A percentile compares a stretch with the other conserved stretches of the same genome.
Conservation (phyloP, 2,888 invertebrate species). For the Lasioglossum malachurum region DNA sequence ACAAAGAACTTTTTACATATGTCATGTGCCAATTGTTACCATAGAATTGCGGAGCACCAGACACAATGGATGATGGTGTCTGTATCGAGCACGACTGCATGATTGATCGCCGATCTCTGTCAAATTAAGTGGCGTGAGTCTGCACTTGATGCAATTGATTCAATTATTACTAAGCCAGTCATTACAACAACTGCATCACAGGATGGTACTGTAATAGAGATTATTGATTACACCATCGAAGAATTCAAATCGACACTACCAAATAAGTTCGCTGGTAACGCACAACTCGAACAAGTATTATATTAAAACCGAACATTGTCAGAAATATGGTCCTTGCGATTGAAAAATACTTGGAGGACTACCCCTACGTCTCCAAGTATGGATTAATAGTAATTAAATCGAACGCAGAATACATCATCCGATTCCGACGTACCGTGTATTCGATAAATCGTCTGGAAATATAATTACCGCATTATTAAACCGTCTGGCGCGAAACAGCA, state of each 20-base stretch:
- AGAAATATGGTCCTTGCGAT: background rate
- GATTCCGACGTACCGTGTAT: background rate
- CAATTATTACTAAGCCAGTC: slow-evolving; percentile 20
- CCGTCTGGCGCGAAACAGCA: background rate
- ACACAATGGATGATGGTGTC: background rate
- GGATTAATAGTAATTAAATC: too few relatives aligned
- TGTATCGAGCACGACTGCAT: background rate
- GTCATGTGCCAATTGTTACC: background rate
- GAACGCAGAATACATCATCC: background rate
- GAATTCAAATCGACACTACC: background rate
- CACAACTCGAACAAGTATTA: background rate
- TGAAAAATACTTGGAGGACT: too few relatives aligned
- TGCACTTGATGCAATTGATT: background rate
- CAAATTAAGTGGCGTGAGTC: slow-evolving; percentile 27
- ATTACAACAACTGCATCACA: background rate
- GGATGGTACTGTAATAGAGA: background rate
- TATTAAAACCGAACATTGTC: background rate
- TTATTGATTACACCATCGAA: background rate
- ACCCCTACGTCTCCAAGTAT: background rate
- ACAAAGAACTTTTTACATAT: background rate
- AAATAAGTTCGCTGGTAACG: background rate
- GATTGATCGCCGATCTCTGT: background rate
- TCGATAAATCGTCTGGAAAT: background rate
- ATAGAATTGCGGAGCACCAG: background rate
- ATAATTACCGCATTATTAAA: background rate